Evolutionary conservation across 2,888 invertebrate genomes (phyloP).

Genomic region (Priocnemis perturbator): DNA sequence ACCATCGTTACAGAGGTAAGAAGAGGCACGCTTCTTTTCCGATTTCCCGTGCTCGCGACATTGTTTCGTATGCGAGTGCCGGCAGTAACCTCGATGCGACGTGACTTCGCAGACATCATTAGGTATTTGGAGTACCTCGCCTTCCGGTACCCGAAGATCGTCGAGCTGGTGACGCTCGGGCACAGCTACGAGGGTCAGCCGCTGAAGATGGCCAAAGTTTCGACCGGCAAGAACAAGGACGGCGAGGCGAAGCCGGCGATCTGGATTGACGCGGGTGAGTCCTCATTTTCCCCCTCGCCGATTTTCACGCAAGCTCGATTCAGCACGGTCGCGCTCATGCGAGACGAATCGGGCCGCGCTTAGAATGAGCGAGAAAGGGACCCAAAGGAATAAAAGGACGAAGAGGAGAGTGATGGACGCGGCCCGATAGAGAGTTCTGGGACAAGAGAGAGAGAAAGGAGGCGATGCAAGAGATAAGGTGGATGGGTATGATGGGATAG

Average conservation of each 20-base stretch:
- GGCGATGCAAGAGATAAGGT: too few relatives aligned
- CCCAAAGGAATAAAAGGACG: background rate
- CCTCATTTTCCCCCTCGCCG: background rate
- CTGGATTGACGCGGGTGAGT: constrained; percentile 86
- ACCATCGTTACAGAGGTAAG: constrained; percentile 80
- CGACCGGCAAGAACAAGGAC: constrained; percentile 69
- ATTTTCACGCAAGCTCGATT: background rate
- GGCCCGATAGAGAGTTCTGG: too few relatives aligned
- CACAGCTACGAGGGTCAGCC: constrained; percentile 84
- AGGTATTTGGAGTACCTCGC: constrained; percentile 83
- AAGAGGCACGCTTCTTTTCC: too few relatives aligned
- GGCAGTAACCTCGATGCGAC: background rate
- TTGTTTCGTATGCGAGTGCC: background rate
- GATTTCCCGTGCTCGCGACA: too few relatives aligned
- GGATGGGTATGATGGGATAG: background rate
- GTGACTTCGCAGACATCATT: constrained; percentile 77
- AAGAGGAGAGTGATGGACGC: background rate
- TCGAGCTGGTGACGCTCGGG: constrained; percentile 84
- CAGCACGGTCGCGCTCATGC: background rate
- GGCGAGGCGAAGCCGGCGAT: constrained; percentile 81
- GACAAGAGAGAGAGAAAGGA: too few relatives aligned
- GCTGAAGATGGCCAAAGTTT: constrained; percentile 83
- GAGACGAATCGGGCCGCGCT: background rate
- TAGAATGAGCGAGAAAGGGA: background rate
- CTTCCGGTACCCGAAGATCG: constrained; percentile 80